These are phyloP conservation scores for Anas platyrhynchos DNA, from an alignment of 2,113 vertebrate species.

Conservation along the genomic window DNA sequence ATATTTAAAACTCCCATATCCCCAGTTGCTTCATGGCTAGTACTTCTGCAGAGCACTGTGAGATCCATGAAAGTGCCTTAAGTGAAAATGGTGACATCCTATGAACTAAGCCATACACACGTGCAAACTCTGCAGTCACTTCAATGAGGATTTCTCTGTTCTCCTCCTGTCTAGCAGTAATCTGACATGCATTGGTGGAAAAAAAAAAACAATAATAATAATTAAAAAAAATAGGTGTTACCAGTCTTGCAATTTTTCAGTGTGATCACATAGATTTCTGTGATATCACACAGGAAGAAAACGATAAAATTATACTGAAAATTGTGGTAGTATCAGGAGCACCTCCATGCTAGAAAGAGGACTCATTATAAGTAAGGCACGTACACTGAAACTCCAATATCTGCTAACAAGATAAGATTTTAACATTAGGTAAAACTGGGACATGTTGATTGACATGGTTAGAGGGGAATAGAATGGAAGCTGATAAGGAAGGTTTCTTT, in stretches of 20 bases:
- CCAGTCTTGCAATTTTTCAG: not conserved
- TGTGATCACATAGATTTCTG: not conserved
- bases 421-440: not conserved
- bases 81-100: not conserved
- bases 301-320: not conserved
- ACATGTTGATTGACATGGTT: not conserved
- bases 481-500: not conserved
- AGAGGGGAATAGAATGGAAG: not conserved
- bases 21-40: not conserved
- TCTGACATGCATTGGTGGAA: fast-evolving
- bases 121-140: not conserved
- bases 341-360: not conserved
- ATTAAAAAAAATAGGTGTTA: no score
- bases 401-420: not conserved
- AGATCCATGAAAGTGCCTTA: not conserved
- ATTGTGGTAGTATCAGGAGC: not conserved
- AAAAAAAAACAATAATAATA: not conserved
- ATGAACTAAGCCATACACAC: not conserved
- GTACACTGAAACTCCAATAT: fast-evolving
- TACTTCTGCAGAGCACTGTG: not conserved
- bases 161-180: not conserved
- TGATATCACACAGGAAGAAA: not conserved
- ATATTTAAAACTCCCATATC: not conserved
- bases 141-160: not conserved
- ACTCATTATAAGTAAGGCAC: not conserved